Base-by-base conservation (phyloP, 2,888 invertebrate species). In the Dicyrtomina minuta region DNA sequence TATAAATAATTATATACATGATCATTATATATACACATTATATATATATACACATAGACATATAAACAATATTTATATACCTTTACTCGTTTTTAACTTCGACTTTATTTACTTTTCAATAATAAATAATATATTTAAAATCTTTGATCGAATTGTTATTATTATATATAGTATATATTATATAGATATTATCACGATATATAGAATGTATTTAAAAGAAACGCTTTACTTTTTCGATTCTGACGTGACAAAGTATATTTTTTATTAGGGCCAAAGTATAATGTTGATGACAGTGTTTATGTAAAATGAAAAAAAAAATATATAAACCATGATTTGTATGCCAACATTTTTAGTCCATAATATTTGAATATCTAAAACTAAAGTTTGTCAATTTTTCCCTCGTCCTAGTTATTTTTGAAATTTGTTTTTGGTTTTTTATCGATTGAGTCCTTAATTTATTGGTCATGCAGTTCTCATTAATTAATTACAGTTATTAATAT, bases 71-170 rank as follows among this genome's bases (percentile, higher is more conserved):
- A n/a, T n/a, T n/a, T n/a, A n/a, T 53, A 65, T 53, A 26, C 55
- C 39, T 51, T n/a, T 41, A 44, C 39, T 49, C 60, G 60, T 60
- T 60, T 60, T 62, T 62, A 62, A 46, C 49, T 22, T 43, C 60
- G 60, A 60, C 60, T 62, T 39, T 62, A 65, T 65, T 53, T 65
- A 65, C 53, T 65, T 65, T 65, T 65, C 33, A 62, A 26, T 62
- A 62, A n/a, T n/a, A n/a, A n/a, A n/a, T n/a, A n/a, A n/a, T n/a
- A n/a, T n/a, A n/a, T n/a, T n/a, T n/a, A n/a, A n/a, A 46, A 62
- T 27, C n/a, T 62, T 53, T 24, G 64, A 62, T 61, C 61, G 62
- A 65, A 55, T 55, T 51, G 49, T 61, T 61, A n/a, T 61, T 65
- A 24, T 41, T 41, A 53, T 65, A 65, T 22, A 44, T 44, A 60